Evolutionary conservation across 2,888 invertebrate genomes (phyloP).

Genomic region (Stenotaenia linearis): DNA sequence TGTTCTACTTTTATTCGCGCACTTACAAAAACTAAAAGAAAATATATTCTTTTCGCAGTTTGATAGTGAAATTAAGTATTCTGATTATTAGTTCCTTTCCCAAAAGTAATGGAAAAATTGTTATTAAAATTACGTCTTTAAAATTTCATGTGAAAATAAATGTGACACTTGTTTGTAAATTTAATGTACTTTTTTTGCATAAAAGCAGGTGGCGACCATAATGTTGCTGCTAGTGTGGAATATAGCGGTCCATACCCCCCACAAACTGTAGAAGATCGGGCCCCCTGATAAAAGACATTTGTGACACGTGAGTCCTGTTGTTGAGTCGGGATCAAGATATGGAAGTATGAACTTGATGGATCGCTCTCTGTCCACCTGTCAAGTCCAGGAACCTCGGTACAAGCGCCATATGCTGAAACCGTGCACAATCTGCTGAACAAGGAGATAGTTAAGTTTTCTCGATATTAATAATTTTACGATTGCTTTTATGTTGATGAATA

Average conservation of each 20-base stretch:
- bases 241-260: neutral
- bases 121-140: too few species aligned
- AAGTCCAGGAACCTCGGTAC: slow-evolving; percentile 21
- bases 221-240: neutral
- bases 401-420: slow-evolving; percentile 1
- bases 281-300: slow-evolving; percentile 5
- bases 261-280: slow-evolving; percentile 16
- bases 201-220: neutral
- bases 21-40: neutral
- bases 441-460: neutral
- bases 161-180: neutral
- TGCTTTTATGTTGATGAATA: neutral
- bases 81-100: too few species aligned
- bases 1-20: neutral
- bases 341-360: slow-evolving; percentile 31
- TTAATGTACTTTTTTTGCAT: neutral
- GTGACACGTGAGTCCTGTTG: slow-evolving; percentile 31
- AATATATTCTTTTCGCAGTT: neutral
- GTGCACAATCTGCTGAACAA: neutral
- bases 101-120: too few species aligned
- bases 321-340: slow-evolving; percentile 30
- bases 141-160: neutral
- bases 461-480: neutral
- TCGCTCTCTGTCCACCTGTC: slow-evolving; percentile 30
- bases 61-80: too few species aligned